A percentile compares a stretch with the other conserved stretches of the same genome.
phyloP scores from a whole-genome alignment of 2,888 invertebrate genomes.

The Exephanes ischioxanthus region DNA sequence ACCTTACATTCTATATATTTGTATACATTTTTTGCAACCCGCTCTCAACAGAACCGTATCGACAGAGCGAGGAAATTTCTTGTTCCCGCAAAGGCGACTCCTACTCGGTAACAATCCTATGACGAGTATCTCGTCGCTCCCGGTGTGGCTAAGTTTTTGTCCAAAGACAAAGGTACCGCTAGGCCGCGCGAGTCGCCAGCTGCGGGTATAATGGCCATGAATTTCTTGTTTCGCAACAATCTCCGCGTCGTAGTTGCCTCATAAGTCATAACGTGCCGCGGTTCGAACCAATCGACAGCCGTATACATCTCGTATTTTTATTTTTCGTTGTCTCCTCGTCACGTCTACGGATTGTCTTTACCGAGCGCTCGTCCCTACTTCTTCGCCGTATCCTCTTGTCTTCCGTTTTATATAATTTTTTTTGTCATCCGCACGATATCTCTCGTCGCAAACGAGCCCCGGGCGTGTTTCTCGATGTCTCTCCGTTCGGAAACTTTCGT shows the following conservation, averaged over 20 bases:
- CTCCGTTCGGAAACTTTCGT: constrained; percentile 50
- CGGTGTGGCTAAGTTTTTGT: constrained; percentile 51
- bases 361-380: constrained; percentile 17
- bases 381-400: constrained; percentile 38
- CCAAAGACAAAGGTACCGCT: constrained; percentile 59
- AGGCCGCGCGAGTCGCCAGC: constrained; percentile 46
- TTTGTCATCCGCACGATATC: constrained; percentile 6
- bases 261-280: constrained; percentile 52
- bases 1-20: neutral
- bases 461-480: constrained; percentile 24
- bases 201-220: constrained; percentile 62
- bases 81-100: constrained; percentile 21
- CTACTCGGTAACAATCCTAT: constrained; percentile 14
- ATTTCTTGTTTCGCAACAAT: constrained; percentile 66
- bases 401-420: constrained; percentile 32
- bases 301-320: constrained; percentile 24
- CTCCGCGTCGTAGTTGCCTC: constrained; percentile 52
- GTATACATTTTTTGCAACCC: neutral
- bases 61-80: neutral
- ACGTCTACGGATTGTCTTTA: constrained; percentile 48
- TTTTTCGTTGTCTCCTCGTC: constrained; percentile 51
- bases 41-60: constrained; percentile 11
- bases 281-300: constrained; percentile 44
- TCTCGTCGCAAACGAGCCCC: constrained; percentile 33
- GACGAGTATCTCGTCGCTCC: neutral